Conservation (phyloP, 2,888 invertebrate species). For the Euplexia lucipara region DNA sequence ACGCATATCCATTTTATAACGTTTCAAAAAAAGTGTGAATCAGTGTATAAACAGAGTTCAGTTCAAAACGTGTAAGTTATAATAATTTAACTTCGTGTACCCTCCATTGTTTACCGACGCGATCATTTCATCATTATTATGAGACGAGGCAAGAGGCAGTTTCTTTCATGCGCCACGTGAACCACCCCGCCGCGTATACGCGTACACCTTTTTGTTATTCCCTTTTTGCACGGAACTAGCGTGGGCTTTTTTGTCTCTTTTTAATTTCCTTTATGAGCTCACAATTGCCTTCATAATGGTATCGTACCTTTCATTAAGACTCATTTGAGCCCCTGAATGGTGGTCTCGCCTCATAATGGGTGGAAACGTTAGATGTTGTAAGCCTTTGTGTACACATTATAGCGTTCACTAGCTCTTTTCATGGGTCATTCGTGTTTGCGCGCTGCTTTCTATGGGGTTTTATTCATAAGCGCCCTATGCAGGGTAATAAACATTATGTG, state of each 20-base stretch:
- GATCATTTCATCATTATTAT: constrained; percentile 57
- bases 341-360: constrained; percentile 83
- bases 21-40: not conserved
- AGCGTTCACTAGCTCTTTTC: constrained; percentile 78
- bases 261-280: constrained; percentile 88
- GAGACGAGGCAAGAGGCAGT: constrained; percentile 58
- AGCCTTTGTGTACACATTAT: constrained; percentile 83
- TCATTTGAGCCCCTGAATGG: constrained; percentile 86
- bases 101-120: constrained; percentile 32
- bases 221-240: constrained; percentile 70
- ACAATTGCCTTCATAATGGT: constrained; percentile 88
- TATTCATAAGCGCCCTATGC: constrained; percentile 79
- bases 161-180: constrained; percentile 65
- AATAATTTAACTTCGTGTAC: constrained; percentile 23
- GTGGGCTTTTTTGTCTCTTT: constrained; percentile 81
- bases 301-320: constrained; percentile 88
- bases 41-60: not conserved
- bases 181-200: constrained; percentile 64
- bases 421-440: constrained; percentile 79
- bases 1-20: too few species aligned
- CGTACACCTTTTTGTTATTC: constrained; percentile 70
- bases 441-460: constrained; percentile 76
- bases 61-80: not conserved
- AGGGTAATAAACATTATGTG: constrained; percentile 69
- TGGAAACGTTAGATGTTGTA: constrained; percentile 83